Evolutionary conservation across 2,113 vertebrate species (phyloP), one percentile per base, ranked within the genome.

Genomic region (Dasypus novemcinctus): DNA sequence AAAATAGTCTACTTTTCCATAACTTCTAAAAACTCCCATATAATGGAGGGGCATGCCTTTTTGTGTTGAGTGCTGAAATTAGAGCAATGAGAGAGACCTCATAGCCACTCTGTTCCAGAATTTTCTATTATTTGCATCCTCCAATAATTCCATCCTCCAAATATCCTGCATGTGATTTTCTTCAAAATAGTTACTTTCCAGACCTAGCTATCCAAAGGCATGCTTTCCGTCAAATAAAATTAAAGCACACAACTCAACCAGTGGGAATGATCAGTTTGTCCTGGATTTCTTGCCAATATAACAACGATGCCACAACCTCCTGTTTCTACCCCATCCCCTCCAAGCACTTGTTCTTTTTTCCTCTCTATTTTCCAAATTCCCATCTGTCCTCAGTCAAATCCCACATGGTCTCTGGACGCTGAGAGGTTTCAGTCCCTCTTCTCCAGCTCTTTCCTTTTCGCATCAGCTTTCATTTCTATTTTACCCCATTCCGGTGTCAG

Each of bases 191-290:
- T 64, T 25, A 29, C 21, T 15, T 36, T 43, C 23, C 17, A 36
- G 15, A 74, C 27, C 21, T 8, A 64, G 1, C n/a, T 18, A 9
- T 18, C 33, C 36, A 64, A n/a, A 61, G 20, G 27, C 2, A 23
- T 25, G 52, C 74, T 25, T 74, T 64, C 18, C 74, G 17, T 25
- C 33, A 1, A 0, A 11, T 36, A n/a, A 57, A 3, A 86, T 41
- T 29, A 29, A 36, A 29, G 36, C 20, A 10, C 8, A 46, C 15
- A 21, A 36, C 64, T 5, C 27, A 9, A 4, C 8, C 57, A 18
- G 0, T 0, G 15, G 25, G 4, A 10, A 31, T 2, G 4, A 11
- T 3, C 61, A 12, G 4, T 2, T 9, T 17, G 43, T 27, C 43
- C 36, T 9, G 13, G 13, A 17, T 54, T 31, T 9, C 0, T 31